Evolutionary conservation across 2,113 vertebrate genomes (phyloP).

Genomic region (Thermophis baileyi): DNA sequence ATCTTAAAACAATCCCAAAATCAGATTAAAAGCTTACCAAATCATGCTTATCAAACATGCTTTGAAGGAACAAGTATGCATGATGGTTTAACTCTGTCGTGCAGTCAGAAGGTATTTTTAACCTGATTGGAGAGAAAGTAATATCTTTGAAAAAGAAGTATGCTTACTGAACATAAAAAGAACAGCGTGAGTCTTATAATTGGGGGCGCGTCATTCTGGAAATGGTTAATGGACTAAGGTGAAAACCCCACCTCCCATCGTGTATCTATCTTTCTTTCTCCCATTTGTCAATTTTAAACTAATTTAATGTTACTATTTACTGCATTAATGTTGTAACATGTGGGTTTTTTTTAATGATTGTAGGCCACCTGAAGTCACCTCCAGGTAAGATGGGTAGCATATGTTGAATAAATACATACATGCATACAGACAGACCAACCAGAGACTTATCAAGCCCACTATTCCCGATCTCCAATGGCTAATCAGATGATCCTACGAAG

Average conservation of each 20-base stretch:
- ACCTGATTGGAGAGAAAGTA: constrained; percentile 69
- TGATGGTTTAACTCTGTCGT: constrained; percentile 98
- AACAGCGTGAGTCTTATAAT: background rate
- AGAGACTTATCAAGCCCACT: background rate
- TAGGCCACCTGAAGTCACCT: background rate
- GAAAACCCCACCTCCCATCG: background rate
- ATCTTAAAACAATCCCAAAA: background rate
- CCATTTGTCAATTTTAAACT: background rate
- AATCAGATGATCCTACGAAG: background rate
- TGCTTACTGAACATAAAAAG: background rate
- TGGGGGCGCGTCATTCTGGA: background rate
- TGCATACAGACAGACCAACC: background rate
- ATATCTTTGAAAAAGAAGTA: background rate
- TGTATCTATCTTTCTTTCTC: background rate
- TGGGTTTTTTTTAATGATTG: background rate
- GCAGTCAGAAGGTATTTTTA: constrained; percentile 92
- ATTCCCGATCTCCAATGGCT: background rate
- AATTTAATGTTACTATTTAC: background rate
- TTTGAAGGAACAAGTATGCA: constrained; percentile 96
- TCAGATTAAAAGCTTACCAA: constrained; percentile 78
- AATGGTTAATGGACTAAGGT: background rate
- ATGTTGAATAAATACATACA: background rate
- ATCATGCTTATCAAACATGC: constrained; percentile 98
- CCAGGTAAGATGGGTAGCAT: background rate
- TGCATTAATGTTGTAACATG: background rate